phyloP scores from a whole-genome alignment of 2,888 invertebrate genomes.

The Parthenolecanium corni region DNA sequence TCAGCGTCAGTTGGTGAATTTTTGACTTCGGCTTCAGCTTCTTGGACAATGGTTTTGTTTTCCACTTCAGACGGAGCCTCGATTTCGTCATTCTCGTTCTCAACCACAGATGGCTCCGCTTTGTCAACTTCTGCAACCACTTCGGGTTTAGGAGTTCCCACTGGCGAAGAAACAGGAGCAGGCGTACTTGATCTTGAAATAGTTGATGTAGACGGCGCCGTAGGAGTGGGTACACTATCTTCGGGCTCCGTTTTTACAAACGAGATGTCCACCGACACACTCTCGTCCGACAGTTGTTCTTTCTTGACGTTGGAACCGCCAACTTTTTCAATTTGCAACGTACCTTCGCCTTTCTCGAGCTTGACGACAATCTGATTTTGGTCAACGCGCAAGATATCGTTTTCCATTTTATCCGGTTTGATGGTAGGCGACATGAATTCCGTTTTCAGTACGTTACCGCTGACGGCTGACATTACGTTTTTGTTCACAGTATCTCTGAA shows the following conservation, averaged over 20 bases:
- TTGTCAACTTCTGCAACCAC: neutral
- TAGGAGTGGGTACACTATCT: neutral
- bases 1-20: slow-evolving; percentile 33
- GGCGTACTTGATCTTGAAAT: neutral
- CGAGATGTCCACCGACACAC: slow-evolving; percentile 28
- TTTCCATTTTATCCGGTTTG: slow-evolving; percentile 44
- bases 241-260: slow-evolving; percentile 26
- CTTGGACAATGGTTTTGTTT: slow-evolving; percentile 14
- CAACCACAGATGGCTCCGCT: neutral
- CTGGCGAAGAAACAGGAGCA: neutral
- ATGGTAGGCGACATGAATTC: slow-evolving; percentile 18
- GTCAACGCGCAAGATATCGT: slow-evolving; percentile 40
- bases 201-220: neutral
- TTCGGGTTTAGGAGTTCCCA: neutral
- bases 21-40: slow-evolving; percentile 32
- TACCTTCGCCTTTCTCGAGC: slow-evolving; percentile 51
- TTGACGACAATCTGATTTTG: slow-evolving; percentile 51
- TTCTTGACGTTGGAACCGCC: slow-evolving; percentile 7
- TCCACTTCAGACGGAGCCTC: slow-evolving; percentile 32
- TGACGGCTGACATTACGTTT: slow-evolving; percentile 37
- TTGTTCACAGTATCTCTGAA: slow-evolving; percentile 52
- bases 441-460: slow-evolving; percentile 30
- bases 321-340: slow-evolving; percentile 51
- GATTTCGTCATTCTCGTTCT: slow-evolving; percentile 29
- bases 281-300: slow-evolving; percentile 14